Evolutionary conservation across 2,797 vertebrate genomes (phyloP).

Genomic region (Bradypodion pumilum): DNA sequence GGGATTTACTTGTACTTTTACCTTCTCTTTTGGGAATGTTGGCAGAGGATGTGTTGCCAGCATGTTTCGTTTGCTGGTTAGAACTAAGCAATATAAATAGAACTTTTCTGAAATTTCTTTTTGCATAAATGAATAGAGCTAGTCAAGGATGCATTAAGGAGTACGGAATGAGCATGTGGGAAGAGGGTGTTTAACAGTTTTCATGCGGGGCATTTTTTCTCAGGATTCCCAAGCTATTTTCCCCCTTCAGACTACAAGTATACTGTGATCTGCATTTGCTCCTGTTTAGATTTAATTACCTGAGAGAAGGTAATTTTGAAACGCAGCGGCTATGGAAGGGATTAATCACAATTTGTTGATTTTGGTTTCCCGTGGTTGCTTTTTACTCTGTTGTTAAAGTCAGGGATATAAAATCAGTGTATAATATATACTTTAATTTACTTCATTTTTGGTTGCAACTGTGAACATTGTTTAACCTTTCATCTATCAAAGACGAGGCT

Average conservation of each 20-base stretch:
- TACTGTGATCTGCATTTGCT: too few species aligned
- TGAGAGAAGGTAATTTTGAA: background rate
- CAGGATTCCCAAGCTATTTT: background rate
- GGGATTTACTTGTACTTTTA: too few species aligned
- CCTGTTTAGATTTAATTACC: background rate
- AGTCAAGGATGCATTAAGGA: background rate
- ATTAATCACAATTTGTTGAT: background rate
- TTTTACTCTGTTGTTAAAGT: background rate
- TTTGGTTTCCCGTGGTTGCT: background rate
- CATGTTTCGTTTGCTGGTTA: too few species aligned
- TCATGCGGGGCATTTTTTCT: background rate
- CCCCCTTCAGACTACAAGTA: background rate
- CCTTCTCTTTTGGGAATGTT: too few species aligned
- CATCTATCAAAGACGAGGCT: background rate
- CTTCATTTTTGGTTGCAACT: background rate
- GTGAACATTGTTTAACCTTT: too few species aligned
- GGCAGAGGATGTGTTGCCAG: too few species aligned
- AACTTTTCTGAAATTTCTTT: too few species aligned
- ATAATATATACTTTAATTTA: background rate
- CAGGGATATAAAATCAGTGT: background rate
- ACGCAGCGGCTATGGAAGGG: background rate
- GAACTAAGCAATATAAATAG: too few species aligned
- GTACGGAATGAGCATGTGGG: background rate
- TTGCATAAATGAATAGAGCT: background rate
- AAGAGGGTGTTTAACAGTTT: background rate